A percentile compares a stretch with the other conserved stretches of the same genome.
phyloP scores from a whole-genome alignment of 2,113 vertebrate species.

The Oreochromis tanganicae region DNA sequence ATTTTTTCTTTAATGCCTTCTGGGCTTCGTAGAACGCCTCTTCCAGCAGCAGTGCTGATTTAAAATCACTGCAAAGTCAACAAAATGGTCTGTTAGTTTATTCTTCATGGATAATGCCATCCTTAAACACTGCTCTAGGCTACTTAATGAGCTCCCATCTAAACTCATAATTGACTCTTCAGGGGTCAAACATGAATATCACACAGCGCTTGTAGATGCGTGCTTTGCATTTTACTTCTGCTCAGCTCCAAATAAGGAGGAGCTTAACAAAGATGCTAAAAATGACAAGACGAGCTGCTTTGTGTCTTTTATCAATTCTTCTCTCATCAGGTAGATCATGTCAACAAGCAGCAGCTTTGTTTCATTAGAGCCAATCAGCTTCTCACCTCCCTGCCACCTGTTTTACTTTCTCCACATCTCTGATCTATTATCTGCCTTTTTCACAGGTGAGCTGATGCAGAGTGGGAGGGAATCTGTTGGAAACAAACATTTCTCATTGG shows the following conservation, averaged over 20 bases:
- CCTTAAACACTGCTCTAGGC: background rate
- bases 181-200: background rate
- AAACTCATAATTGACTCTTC: background rate
- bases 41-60: background rate
- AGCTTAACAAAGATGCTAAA: background rate
- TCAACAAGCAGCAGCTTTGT: background rate
- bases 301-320: background rate
- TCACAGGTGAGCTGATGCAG: constrained; percentile 2
- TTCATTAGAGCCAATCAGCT: background rate
- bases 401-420: background rate
- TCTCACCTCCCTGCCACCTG: background rate
- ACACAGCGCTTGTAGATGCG: background rate
- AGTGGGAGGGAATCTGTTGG: background rate
- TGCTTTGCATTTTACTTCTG: background rate
- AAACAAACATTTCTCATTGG: constrained; percentile 7
- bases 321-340: background rate
- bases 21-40: background rate
- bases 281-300: background rate
- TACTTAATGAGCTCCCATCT: background rate
- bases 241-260: background rate
- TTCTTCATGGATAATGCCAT: background rate
- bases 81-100: background rate
- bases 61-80: background rate
- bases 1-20: background rate
- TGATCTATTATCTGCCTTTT: background rate